Evolutionary conservation across 2,113 vertebrate species (phyloP), one percentile per base, ranked within the genome.

Genomic region (Trogon melanurus): DNA sequence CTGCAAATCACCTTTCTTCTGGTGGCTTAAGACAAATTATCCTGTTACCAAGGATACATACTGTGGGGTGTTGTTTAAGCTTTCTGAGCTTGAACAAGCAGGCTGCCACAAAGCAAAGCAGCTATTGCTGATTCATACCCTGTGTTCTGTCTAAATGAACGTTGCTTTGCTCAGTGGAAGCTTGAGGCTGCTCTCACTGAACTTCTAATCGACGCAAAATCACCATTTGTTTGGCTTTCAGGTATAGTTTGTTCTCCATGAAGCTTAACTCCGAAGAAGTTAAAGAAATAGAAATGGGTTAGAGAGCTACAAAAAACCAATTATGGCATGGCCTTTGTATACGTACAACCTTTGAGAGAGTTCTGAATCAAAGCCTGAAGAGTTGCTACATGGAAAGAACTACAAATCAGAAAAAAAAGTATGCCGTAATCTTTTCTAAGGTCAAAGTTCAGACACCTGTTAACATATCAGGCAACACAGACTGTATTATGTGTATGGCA

Each of bases 121-220:
- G 62, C 53, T 95, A 75, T 9, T 91, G 85, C 74, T 96, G 96
- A 95, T 70, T 91, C 92, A 82, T 1, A 6, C 62, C 44, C 36
- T 56, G 47, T 8, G 11, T 45, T 71, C 45, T 88, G 48, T 32
- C 84, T 56, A 74, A 92, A 62, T n/a, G 85, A 89, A 56, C 9
- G 15, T 60, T 78, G 87, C 70, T 64, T 53, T 14, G 25, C 57
- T 51, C 53, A 44, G 53, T 50, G 15, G 44, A 88, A 89, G 54
- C 34, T 53, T 2, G 3, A 89, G 18, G 26, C 29, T 93, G 26
- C 44, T 71, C 29, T 54, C 22, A 50, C 72, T 1, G 4, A 67
- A 93, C 18, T 56, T 47, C 2, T 32, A 54, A 45, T 8, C 29
- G 26, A 54, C 30, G 22, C 10, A 57, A 70, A 67, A 57, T 41